Conservation (phyloP, 2,888 invertebrate genomes). For the Lasioglossum pauxillum region DNA sequence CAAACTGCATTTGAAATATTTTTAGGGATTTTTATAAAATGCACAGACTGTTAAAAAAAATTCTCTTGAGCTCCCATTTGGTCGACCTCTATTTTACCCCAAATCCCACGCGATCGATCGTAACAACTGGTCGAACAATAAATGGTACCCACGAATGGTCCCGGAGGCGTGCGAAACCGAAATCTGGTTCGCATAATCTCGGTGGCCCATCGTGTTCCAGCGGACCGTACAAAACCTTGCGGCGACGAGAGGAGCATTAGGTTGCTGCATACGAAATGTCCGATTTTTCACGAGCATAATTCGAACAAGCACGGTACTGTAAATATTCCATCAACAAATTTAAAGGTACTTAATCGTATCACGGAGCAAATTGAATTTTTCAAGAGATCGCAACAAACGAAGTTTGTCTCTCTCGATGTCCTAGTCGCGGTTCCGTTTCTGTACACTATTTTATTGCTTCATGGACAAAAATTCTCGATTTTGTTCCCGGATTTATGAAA, state of each 20-base stretch:
- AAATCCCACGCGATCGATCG: not conserved
- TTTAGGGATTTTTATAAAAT: not conserved
- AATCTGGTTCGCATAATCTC: slow-evolving; percentile 6
- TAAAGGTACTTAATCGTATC: not conserved
- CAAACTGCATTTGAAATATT: not conserved
- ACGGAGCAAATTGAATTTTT: not conserved
- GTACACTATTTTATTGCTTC: too few relatives aligned
- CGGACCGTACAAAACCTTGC: not conserved
- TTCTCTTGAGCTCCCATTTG: not conserved
- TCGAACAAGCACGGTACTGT: not conserved
- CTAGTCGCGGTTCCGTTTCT: too few relatives aligned
- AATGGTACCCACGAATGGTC: not conserved
- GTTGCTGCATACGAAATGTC: not conserved
- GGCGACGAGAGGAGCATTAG: not conserved
- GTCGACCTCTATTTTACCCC: not conserved
- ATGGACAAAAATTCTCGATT: too few relatives aligned
- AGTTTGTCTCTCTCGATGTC: not conserved
- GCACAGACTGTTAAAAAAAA: not conserved
- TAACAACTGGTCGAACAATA: not conserved
- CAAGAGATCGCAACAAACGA: not conserved
- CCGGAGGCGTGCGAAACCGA: not conserved
- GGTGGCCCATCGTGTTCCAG: slow-evolving; percentile 1
- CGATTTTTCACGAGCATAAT: not conserved
- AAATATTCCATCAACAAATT: not conserved
- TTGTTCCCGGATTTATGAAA: too few relatives aligned